A percentile compares a stretch with the other conserved stretches of the same genome.
Conservation (phyloP, 2,797 vertebrate genomes). For the Catharus ustulatus region DNA sequence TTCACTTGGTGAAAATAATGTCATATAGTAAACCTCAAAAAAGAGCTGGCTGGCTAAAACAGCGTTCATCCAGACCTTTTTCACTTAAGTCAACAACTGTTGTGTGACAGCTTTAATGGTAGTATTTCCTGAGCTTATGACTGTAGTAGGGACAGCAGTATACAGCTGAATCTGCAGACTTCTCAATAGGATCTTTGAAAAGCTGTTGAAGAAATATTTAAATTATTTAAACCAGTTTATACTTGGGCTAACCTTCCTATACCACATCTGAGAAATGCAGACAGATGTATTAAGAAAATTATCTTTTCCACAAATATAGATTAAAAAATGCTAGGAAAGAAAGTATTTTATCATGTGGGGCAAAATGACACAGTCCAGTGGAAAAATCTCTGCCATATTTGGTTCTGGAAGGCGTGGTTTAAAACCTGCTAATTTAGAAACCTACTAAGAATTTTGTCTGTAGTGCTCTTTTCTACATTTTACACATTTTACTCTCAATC, state of each 20-base stretch:
- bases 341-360: neutral
- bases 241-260: neutral
- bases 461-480: neutral
- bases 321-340: neutral
- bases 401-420: neutral
- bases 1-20: neutral
- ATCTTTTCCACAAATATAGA: neutral
- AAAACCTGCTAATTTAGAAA: neutral
- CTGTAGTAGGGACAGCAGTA: neutral
- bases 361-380: neutral
- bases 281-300: neutral
- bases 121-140: neutral
- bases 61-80: neutral
- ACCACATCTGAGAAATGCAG: neutral
- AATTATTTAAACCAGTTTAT: neutral
- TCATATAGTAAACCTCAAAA: neutral
- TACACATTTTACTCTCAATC: neutral
- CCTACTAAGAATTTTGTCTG: neutral
- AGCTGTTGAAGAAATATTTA: neutral
- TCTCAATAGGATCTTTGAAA: neutral
- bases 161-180: neutral
- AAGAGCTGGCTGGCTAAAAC: neutral
- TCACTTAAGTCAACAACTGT: neutral
- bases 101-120: neutral
- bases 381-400: fast-evolving